Conservation (phyloP, 2,113 vertebrate genomes). For the Haemorhous mexicanus region DNA sequence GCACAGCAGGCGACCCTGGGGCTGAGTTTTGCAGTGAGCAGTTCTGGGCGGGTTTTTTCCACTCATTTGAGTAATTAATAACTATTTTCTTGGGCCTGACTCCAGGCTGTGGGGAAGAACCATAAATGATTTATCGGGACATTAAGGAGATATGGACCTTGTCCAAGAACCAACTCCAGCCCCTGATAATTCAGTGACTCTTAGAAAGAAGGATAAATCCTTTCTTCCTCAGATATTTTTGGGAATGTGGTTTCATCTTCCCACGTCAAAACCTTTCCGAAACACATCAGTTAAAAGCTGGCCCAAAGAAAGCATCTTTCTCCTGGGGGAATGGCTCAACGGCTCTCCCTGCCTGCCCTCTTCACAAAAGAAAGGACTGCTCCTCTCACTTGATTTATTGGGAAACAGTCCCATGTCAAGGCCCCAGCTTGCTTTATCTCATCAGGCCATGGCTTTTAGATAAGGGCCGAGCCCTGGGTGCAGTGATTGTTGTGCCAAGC, state of each 20-base stretch:
- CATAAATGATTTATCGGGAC: slow-evolving; percentile 64
- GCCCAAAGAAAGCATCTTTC: neutral
- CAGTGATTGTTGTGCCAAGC: accelerated
- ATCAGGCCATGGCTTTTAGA: neutral
- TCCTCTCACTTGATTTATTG: neutral
- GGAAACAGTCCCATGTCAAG: neutral
- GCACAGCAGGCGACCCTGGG: accelerated
- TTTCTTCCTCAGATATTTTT: neutral
- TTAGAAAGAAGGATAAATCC: slow-evolving; percentile 30
- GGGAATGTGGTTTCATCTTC: slow-evolving; percentile 31
- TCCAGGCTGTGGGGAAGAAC: slow-evolving; percentile 45
- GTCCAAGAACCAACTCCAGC: slow-evolving; percentile 40
- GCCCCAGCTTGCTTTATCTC: neutral
- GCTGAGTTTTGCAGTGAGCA: neutral
- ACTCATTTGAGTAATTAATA: slow-evolving; percentile 61
- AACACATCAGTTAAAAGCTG: neutral
- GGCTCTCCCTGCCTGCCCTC: neutral
- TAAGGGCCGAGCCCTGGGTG: neutral
- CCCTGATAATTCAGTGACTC: slow-evolving; percentile 18
- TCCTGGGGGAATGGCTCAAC: neutral
- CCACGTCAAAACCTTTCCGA: slow-evolving; percentile 19
- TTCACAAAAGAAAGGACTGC: neutral
- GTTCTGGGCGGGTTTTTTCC: slow-evolving; percentile 42
- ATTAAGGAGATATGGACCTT: slow-evolving; percentile 40
- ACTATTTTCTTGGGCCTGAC: slow-evolving; percentile 70